These are phyloP conservation scores for Danio tinwini DNA, from an alignment of 2,797 vertebrate species.

Conservation along the genomic window DNA sequence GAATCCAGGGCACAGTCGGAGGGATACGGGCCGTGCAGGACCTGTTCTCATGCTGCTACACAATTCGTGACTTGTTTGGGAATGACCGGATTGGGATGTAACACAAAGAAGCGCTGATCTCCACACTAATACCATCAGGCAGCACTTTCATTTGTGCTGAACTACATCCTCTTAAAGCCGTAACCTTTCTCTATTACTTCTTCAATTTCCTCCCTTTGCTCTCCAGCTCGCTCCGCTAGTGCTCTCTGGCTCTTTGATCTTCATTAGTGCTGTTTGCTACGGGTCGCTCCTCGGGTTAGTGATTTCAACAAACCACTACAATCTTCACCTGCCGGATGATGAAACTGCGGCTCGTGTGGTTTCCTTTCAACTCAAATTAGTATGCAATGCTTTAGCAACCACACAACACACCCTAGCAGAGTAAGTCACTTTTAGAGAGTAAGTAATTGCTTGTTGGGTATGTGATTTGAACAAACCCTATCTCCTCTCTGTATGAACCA, in stretches of 20 bases:
- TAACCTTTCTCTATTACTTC: constrained; percentile 28
- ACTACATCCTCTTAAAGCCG: constrained; percentile 44
- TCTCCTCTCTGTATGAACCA: too few species aligned
- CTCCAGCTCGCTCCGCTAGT: not conserved
- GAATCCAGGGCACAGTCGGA: not conserved
- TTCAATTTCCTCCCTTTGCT: constrained; percentile 15
- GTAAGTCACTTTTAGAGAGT: not conserved
- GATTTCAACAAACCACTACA: constrained; percentile 5
- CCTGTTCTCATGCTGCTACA: not conserved
- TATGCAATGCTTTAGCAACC: not conserved
- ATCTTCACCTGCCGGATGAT: not conserved
- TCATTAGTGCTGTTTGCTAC: constrained; percentile 7
- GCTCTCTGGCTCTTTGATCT: constrained; percentile 34
- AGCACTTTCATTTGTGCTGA: constrained; percentile 49
- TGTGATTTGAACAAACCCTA: too few species aligned
- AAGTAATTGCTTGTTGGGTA: too few species aligned
- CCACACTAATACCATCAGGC: constrained; percentile 49
- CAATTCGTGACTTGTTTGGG: constrained; percentile 2
- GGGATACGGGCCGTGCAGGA: too few species aligned
- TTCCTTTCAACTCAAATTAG: not conserved
- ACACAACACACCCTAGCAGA: not conserved
- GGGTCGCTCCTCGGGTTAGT: not conserved
- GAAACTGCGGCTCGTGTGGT: not conserved
- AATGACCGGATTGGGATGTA: constrained; percentile 33
- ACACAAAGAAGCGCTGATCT: constrained; percentile 38